Evolutionary conservation across 2,113 vertebrate genomes (phyloP).

Genomic region (Oreochromis spilurus): DNA sequence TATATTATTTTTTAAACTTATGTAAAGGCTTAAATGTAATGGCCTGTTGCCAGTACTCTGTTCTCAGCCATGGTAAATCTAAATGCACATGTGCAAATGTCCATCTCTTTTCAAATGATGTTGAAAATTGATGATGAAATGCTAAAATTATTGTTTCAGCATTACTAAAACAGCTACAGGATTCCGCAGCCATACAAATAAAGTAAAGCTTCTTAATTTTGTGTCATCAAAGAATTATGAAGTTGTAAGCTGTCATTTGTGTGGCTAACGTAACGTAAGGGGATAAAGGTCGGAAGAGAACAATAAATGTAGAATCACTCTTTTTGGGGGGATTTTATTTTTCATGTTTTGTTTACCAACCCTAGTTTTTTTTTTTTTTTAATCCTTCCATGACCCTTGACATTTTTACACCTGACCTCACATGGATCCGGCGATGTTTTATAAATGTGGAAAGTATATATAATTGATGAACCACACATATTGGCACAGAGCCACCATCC

Average conservation of each 20-base stretch:
- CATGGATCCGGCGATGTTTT: not conserved
- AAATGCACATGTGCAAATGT: not conserved
- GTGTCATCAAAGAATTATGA: not conserved
- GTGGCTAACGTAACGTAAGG: not conserved
- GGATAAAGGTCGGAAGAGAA: not conserved
- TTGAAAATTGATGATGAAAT: not conserved
- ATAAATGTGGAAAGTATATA: not conserved
- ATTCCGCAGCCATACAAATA: not conserved
- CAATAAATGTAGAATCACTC: not conserved
- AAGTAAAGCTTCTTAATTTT: not conserved
- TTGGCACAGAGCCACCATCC: not conserved
- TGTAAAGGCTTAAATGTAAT: not conserved
- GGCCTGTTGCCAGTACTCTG: not conserved
- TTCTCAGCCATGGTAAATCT: not conserved
- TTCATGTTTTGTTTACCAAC: not conserved
- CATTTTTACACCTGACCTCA: not conserved
- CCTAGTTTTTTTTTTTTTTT: not conserved
- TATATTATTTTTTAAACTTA: not conserved
- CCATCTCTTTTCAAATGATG: not conserved
- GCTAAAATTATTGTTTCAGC: not conserved
- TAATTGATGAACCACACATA: not conserved
- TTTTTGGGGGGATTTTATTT: not conserved
- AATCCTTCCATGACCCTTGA: not conserved
- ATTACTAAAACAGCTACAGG: not conserved
- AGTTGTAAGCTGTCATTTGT: slow-evolving; percentile 7